Base-by-base conservation (phyloP, 53 echinoderm and acorn worm genomes). In the Glandiceps talaboti region DNA sequence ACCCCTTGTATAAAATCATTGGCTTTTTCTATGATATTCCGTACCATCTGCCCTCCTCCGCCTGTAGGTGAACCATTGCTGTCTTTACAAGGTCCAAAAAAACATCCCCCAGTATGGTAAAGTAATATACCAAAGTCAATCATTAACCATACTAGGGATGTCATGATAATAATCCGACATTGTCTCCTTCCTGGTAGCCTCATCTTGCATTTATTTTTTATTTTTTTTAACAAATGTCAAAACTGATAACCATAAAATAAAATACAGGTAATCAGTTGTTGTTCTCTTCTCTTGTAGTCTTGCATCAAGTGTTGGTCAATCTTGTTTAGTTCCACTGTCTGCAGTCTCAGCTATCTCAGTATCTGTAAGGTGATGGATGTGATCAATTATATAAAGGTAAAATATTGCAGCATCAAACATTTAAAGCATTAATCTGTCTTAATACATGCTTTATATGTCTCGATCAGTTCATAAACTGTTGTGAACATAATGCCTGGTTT, bases 101-200 rank as follows among this genome's bases (percentile, higher is more conserved):
- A 45, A 77, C 92, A 92, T n/a, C 92, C 92, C 28, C 92, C 93
- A 30, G 97, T 93, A 82, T 97, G 92, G 79, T 97, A 97, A 30
- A 97, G 77, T 32, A 97, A 77, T 29, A 91, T 79, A 32, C 86
- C 82, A 77, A 97, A 93, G 77, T 97, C 97, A 30, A 97, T 80
- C 32, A 91, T 81, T 32, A 97, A 88, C 97, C 97, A 97, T 27
- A 97, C 87, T 29, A 97, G 32, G 25, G 97, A 97, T 25, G 97
- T 97, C 76, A 92, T 92, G 64, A 97, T 93, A 76, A 97, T 97
- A 26, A 97, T 87, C 33, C 90, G 92, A 85, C 97, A 97, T 78
- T 97, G 97, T 33, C 97, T 88, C 73, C 93, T 83, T 80, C 82
- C 88, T 27, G 97, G 93, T 84, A 93, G 81, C 90, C 90, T 93